Base-by-base conservation (phyloP, 2,797 vertebrate species). In the Lycodopsis pacificus region DNA sequence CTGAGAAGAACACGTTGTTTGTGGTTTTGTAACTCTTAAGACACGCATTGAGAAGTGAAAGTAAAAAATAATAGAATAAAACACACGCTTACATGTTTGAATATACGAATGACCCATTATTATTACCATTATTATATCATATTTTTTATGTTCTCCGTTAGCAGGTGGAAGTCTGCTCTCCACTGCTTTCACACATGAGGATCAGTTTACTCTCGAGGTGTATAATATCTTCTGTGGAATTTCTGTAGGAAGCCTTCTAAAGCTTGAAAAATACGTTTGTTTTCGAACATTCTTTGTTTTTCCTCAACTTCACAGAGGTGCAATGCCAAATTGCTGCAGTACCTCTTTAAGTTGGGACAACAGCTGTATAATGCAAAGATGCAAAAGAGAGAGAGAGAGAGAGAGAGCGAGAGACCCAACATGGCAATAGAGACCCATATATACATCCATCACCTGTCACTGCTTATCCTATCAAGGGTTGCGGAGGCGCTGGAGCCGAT, bases 1-100 rank as follows among this genome's bases (percentile, higher is more conserved):
- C 75, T 63, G 73, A 79, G 77, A 83, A 89, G 7, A 61, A 90
- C 85, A 82, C 85, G 71, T 80, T 82, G 59, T 80, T 81, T 83
- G 48, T 83, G 69, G 65, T 65, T 79, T 86, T 84, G 81, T 81
- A 84, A 53, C 61, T 84, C 75, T 1, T 4, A 78, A 82, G 84
- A 66, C 6, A 15, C 40, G 34, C 11, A 15, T 27, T 38, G 71
- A 75, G 42, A 67, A 40, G 58, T 17, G 38, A 67, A 13, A 79
- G 73, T 17, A 8, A 48, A 71, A 65, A 65, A 71, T 2, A 71
- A 49, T 38, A 40, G 7, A 77, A 42, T 0, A 25, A 42, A 12
- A 17, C 42, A 64, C 36, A 20, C 4, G 34, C 36, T 5, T 15
- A 11, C 6, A 14, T 44, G 63, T 49, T 46, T 44, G 12, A 40